Percentiles rank a stretch among this genome's conserved stretches.
Evolutionary conservation across 2,888 invertebrate genomes (phyloP).

Genomic region (Melinaea menophilus): DNA sequence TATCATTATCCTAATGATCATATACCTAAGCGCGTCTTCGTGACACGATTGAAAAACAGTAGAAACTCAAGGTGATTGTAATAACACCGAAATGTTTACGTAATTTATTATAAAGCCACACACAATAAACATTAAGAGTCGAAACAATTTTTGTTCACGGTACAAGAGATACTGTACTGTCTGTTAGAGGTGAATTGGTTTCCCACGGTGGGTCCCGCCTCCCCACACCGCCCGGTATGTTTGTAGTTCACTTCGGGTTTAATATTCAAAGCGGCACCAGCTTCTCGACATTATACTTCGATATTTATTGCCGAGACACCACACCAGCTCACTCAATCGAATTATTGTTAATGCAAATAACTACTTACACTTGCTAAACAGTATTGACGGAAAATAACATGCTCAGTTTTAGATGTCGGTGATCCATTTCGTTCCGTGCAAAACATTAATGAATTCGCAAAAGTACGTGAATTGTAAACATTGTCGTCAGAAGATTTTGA

Average conservation of each 20-base stretch:
- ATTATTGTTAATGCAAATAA: constrained; percentile 20
- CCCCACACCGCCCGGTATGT: constrained; percentile 41
- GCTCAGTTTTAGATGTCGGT: too few relatives aligned
- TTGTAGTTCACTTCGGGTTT: constrained; percentile 72
- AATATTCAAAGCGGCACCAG: constrained; percentile 72
- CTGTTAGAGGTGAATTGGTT: constrained; percentile 37
- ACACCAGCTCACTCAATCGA: constrained; percentile 40
- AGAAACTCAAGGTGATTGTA: constrained; percentile 5
- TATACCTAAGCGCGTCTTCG: constrained; percentile 49
- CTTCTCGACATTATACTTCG: constrained; percentile 70
- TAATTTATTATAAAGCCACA: not conserved
- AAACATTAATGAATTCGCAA: too few relatives aligned
- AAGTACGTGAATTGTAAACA: too few relatives aligned
- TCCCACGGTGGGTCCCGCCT: constrained; percentile 67
- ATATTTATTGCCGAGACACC: constrained; percentile 72
- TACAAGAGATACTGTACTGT: too few relatives aligned
- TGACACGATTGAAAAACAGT: constrained; percentile 49
- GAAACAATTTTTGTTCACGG: too few relatives aligned
- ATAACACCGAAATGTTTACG: constrained; percentile 7
- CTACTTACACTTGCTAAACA: too few relatives aligned
- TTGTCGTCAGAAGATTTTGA: too few relatives aligned
- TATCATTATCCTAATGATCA: constrained; percentile 74
- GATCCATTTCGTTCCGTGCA: too few relatives aligned
- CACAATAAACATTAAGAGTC: not conserved
- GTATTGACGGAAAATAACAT: too few relatives aligned